These are phyloP conservation scores for Brenthis hecate DNA, from an alignment of 2,888 invertebrate species.

Conservation along the genomic window DNA sequence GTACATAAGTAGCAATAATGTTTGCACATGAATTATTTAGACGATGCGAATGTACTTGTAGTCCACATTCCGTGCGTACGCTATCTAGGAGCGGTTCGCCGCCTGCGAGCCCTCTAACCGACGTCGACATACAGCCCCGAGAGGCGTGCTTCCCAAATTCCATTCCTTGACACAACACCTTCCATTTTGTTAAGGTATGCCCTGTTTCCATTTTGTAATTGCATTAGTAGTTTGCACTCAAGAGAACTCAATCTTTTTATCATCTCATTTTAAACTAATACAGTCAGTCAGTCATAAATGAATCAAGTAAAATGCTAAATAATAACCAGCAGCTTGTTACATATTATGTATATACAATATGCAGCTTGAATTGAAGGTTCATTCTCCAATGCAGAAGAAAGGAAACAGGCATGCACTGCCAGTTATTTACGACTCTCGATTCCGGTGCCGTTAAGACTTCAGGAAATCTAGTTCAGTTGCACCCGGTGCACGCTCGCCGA, in stretches of 20 bases:
- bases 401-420: conserved; percentile 67
- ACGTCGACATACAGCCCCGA: conserved; percentile 57
- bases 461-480: conserved; percentile 63
- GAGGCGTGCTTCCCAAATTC: conserved; percentile 66
- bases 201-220: conserved; percentile 32
- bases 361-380: conserved; percentile 52
- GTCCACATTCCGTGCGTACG: conserved; percentile 66
- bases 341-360: conserved; percentile 30
- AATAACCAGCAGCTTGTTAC: conserved; percentile 36
- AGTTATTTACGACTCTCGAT: conserved; percentile 73
- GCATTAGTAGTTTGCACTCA: conserved; percentile 9
- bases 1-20: conserved; percentile 14
- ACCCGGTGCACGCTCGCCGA: conserved; percentile 46
- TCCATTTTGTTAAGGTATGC: conserved; percentile 41
- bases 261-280: neutral
- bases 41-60: conserved; percentile 59
- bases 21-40: conserved; percentile 61
- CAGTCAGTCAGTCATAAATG: neutral
- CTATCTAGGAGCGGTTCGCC: conserved; percentile 61
- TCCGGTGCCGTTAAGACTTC: conserved; percentile 62
- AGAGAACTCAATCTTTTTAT: neutral
- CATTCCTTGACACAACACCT: conserved; percentile 63
- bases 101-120: conserved; percentile 60
- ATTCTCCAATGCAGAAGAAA: conserved; percentile 61
- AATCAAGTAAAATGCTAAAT: conserved; percentile 15